Evolutionary conservation across 2,888 invertebrate genomes (phyloP).

Genomic region (Ichneumon xanthorius): DNA sequence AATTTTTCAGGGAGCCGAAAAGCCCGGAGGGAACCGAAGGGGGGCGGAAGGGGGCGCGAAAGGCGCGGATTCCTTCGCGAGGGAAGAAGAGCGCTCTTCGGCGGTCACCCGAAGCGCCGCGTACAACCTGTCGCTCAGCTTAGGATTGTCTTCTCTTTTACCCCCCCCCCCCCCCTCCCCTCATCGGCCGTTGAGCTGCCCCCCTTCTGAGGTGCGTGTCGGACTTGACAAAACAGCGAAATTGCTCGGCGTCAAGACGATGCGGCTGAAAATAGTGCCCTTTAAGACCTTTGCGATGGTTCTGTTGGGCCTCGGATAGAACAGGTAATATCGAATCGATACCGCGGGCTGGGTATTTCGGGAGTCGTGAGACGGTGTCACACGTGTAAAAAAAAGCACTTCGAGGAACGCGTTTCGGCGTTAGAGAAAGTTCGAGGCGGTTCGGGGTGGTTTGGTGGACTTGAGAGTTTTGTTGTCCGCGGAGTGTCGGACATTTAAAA

Average conservation of each 20-base stretch:
- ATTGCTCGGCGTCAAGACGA: constrained; percentile 74
- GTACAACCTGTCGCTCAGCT: constrained; percentile 80
- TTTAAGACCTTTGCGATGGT: not conserved
- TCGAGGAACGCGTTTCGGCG: too few species aligned
- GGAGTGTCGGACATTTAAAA: too few species aligned
- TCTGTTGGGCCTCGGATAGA: too few species aligned
- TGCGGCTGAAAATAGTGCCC: not conserved
- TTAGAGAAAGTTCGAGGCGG: too few species aligned
- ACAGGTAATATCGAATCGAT: too few species aligned
- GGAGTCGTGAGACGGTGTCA: too few species aligned
- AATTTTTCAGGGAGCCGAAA: constrained; percentile 50
- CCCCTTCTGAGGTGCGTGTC: constrained; percentile 55
- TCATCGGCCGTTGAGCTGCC: too few species aligned
- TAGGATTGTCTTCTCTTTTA: not conserved
- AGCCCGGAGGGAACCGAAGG: constrained; percentile 43
- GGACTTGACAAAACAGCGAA: constrained; percentile 77
- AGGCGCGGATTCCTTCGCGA: constrained; percentile 60
- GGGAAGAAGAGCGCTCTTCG: constrained; percentile 7
- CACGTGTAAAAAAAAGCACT: too few species aligned
- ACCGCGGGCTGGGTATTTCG: too few species aligned
- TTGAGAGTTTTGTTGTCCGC: too few species aligned
- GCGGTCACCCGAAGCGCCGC: constrained; percentile 73
- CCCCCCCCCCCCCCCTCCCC: not conserved
- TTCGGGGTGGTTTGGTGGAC: too few species aligned
- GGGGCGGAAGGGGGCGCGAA: constrained; percentile 43